phyloP scores from a whole-genome alignment of 2,113 vertebrate genomes.

The Oceanites oceanicus region DNA sequence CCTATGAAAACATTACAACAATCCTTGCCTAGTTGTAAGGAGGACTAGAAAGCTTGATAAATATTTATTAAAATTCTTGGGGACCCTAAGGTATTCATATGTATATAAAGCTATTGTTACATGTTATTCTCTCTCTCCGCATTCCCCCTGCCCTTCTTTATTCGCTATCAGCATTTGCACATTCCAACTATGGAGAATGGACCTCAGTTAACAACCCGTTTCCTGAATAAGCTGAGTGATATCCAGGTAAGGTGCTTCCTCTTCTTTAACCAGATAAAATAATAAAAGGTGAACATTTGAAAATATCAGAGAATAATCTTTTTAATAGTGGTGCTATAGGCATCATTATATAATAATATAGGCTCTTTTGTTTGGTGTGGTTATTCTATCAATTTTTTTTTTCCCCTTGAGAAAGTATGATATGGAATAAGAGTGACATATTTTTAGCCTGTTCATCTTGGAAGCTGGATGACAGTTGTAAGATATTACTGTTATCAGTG shows the following conservation, averaged over 20 bases:
- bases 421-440: background rate
- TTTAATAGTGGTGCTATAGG: background rate
- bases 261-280: background rate
- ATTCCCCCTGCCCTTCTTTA: background rate
- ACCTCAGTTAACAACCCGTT: constrained; percentile 74
- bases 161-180: constrained; percentile 72
- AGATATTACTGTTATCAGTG: background rate
- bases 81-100: background rate
- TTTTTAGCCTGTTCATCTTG: background rate
- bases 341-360: background rate
- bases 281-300: background rate
- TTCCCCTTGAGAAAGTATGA: background rate
- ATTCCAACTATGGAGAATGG: constrained; percentile 82
- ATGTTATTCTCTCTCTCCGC: background rate
- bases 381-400: background rate
- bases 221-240: constrained; percentile 79
- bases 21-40: background rate
- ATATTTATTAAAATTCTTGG: background rate
- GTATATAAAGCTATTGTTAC: background rate
- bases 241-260: constrained; percentile 77
- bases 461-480: background rate
- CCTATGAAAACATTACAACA: background rate
- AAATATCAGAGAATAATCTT: background rate
- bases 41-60: background rate
- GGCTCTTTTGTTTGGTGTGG: background rate